These are phyloP conservation scores for Hirtodrosophila duncani DNA, from an alignment of 2,888 invertebrate species.

Conservation along the genomic window DNA sequence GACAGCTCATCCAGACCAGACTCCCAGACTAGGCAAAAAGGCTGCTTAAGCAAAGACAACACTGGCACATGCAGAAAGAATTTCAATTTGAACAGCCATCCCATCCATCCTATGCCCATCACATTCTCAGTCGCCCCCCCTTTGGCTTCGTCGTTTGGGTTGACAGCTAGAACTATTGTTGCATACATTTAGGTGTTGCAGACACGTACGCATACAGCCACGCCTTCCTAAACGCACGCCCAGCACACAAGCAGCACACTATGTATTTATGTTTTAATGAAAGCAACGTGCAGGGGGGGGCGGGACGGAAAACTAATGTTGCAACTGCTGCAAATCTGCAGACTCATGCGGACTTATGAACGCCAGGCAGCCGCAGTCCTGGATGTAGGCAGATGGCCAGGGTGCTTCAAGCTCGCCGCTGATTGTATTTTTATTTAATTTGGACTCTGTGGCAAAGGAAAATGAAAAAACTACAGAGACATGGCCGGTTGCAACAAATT, in stretches of 20 bases:
- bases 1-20: no score
- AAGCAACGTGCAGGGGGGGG: slow-evolving; percentile 6
- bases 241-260: slow-evolving; percentile 7
- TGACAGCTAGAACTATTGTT: slow-evolving; percentile 41
- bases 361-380: slow-evolving; percentile 6
- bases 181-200: slow-evolving; percentile 64
- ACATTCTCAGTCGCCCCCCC: slow-evolving; percentile 8
- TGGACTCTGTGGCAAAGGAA: slow-evolving; percentile 11
- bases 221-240: slow-evolving; percentile 8
- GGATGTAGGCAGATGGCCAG: no score
- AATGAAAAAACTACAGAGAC: slow-evolving; percentile 20
- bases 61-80: slow-evolving; percentile 25
- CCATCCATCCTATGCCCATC: slow-evolving; percentile 15
- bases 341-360: slow-evolving; percentile 54
- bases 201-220: slow-evolving; percentile 47
- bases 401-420: slow-evolving; percentile 25
- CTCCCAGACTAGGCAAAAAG: no score
- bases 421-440: slow-evolving; percentile 67
- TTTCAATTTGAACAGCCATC: slow-evolving; percentile 27
- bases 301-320: background rate
- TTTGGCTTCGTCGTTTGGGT: slow-evolving; percentile 4
- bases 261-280: slow-evolving; percentile 45
- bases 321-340: slow-evolving; percentile 35
- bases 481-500: background rate
- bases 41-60: no score